Base-by-base conservation (phyloP, 2,113 vertebrate species). In the Capricornis sumatraensis region DNA sequence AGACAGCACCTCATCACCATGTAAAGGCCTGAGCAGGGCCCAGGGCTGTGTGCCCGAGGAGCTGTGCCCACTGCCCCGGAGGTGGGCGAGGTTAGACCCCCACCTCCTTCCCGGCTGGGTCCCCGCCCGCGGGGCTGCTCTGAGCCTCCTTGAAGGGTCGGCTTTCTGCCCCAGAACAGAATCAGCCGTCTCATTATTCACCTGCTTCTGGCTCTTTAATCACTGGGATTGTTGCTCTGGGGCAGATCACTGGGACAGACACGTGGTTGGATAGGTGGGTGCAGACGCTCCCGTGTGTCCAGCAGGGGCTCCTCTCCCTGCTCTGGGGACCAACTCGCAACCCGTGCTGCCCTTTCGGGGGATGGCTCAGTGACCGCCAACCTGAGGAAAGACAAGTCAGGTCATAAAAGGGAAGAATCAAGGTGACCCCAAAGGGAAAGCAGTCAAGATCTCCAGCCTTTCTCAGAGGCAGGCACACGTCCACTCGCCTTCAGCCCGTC, bases 211-310 rank as follows among this genome's bases (percentile, higher is more conserved):
- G 17, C 17, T 53, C 23, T n/a, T 79, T 79, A 21, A 12, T 6
- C 40, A 7, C 28, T 0, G 16, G 28, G 2, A 1, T 2, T 1
- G 17, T 3, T 3, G 11, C 19, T n/a, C 6, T 15, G 53, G 88
- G 28, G 23, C 67, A 57, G 12, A 8, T 28, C 43, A 7, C 25
- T 8, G 25, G 76, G 76, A 21, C 28, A 50, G 78, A 21, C 9
- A 11, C 5, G 9, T 21, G 27, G 78, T 6, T 50, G 30, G 47
- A 52, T 28, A 21, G 28, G 17, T 3, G 78, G 28, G 45, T 33
- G 16, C 2, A 0, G 47, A 50, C 16, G 2, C 28, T 33, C 78
- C 78, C 1, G 28, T 33, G 27, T 6, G 45, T 33, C 5, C 78
- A 33, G 28, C 78, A 21, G 78, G 15, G 78, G 9, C 78, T 12